These are phyloP conservation scores for Drosophila ironensis DNA, from an alignment of 1,140 invertebrate genomes.

Conservation along the genomic window DNA sequence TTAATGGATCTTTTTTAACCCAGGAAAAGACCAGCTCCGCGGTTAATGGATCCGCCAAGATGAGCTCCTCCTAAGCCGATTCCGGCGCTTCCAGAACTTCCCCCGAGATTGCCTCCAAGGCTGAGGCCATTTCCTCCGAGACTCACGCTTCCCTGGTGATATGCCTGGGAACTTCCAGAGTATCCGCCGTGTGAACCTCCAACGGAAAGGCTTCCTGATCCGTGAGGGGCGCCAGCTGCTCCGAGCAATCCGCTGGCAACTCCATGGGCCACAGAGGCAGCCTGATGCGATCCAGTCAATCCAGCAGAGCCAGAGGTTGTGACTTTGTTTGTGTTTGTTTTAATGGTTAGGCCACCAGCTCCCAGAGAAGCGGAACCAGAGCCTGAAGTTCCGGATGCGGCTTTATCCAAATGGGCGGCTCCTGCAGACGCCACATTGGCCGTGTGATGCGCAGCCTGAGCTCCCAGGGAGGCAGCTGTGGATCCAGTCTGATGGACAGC, in stretches of 20 bases:
- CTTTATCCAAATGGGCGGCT: too few species aligned
- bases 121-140: conserved; percentile 7
- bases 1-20: background rate
- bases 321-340: background rate
- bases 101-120: conserved; percentile 5
- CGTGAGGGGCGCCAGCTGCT: background rate
- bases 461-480: background rate
- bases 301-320: background rate
- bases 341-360: background rate
- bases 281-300: conserved; percentile 4
- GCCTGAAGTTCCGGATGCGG: too few species aligned
- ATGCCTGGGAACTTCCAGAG: background rate
- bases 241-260: background rate
- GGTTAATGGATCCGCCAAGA: conserved; percentile 13
- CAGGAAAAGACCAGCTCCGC: conserved; percentile 13
- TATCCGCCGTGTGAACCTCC: background rate
- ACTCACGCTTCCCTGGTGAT: background rate
- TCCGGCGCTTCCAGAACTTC: conserved; percentile 1
- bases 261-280: background rate
- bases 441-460: background rate
- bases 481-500: too few species aligned
- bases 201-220: background rate
- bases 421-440: too few species aligned
- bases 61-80: conserved; percentile 3
- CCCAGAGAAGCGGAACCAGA: too few species aligned